These are phyloP conservation scores for Rhingia rostrata DNA, from an alignment of 2,888 invertebrate genomes.

Conservation along the genomic window DNA sequence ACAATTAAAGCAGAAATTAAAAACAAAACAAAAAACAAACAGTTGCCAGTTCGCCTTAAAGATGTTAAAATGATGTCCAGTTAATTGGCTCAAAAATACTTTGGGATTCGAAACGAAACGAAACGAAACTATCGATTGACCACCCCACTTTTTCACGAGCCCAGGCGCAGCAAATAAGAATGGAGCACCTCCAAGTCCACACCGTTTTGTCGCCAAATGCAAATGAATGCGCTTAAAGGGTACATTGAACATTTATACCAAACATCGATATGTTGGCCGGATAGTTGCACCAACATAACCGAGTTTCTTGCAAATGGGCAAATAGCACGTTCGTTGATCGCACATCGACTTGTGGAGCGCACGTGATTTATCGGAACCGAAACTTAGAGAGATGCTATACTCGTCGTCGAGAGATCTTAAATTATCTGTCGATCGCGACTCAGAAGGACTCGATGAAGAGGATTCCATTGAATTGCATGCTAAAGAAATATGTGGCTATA, in stretches of 20 bases:
- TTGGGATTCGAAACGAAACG: constrained; percentile 13
- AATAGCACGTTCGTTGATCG: constrained; percentile 70
- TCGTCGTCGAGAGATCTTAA: constrained; percentile 64
- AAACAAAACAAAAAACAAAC: constrained; percentile 6
- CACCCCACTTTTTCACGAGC: constrained; percentile 26
- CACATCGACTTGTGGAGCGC: constrained; percentile 53
- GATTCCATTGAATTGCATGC: constrained; percentile 73
- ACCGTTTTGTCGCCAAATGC: constrained; percentile 71
- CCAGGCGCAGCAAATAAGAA: not conserved
- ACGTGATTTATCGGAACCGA: constrained; percentile 72
- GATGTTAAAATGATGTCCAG: constrained; percentile 64
- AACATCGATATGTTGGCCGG: constrained; percentile 65
- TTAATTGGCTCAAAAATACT: constrained; percentile 65
- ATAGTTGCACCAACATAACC: constrained; percentile 50
- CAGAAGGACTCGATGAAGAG: constrained; percentile 61
- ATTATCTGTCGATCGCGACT: constrained; percentile 73
- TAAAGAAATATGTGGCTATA: constrained; percentile 60
- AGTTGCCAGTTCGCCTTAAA: constrained; percentile 29
- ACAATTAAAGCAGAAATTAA: not conserved
- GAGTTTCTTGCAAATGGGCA: constrained; percentile 59
- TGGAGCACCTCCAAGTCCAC: constrained; percentile 39
- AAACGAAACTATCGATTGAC: constrained; percentile 17
- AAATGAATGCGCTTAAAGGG: constrained; percentile 68
- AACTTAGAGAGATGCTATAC: constrained; percentile 67
- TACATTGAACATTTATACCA: constrained; percentile 68